A percentile compares a stretch with the other conserved stretches of the same genome.
Evolutionary conservation across 2,797 vertebrate species (phyloP).

Genomic region (Linurgus olivaceus): DNA sequence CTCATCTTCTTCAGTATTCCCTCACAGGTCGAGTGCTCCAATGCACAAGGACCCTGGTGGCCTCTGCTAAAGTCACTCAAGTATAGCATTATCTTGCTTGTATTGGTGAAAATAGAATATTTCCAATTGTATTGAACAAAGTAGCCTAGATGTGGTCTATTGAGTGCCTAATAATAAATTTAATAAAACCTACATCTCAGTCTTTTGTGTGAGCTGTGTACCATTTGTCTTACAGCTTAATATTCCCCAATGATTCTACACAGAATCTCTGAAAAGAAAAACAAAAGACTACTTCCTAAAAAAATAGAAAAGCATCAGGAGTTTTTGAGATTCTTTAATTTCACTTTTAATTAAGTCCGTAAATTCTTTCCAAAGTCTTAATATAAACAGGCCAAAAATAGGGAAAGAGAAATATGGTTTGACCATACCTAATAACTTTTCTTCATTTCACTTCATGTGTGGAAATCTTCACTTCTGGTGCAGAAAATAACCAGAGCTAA

Average conservation of each 20-base stretch:
- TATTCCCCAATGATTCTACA: not conserved
- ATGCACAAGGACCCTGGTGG: not conserved
- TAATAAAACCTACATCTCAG: not conserved
- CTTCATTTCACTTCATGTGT: not conserved
- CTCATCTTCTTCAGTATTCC: not conserved
- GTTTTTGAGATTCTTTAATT: not conserved
- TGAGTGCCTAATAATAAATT: not conserved
- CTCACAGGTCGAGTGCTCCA: not conserved
- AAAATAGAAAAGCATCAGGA: not conserved
- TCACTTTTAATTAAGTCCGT: not conserved
- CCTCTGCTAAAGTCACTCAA: not conserved
- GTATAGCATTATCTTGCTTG: not conserved
- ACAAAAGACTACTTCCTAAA: not conserved
- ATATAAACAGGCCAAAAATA: not conserved
- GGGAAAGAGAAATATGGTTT: not conserved
- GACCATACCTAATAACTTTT: not conserved
- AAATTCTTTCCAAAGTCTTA: not conserved
- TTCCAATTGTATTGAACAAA: not conserved
- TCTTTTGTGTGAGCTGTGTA: not conserved
- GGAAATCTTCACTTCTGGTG: not conserved
- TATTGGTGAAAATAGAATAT: not conserved
- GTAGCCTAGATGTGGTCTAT: not conserved
- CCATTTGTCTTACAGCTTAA: not conserved
- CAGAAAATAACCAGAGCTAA: accelerated
- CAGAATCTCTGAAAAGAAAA: not conserved